Evolutionary conservation across 2,113 vertebrate genomes (phyloP).

Genomic region (Lathamus discolor): DNA sequence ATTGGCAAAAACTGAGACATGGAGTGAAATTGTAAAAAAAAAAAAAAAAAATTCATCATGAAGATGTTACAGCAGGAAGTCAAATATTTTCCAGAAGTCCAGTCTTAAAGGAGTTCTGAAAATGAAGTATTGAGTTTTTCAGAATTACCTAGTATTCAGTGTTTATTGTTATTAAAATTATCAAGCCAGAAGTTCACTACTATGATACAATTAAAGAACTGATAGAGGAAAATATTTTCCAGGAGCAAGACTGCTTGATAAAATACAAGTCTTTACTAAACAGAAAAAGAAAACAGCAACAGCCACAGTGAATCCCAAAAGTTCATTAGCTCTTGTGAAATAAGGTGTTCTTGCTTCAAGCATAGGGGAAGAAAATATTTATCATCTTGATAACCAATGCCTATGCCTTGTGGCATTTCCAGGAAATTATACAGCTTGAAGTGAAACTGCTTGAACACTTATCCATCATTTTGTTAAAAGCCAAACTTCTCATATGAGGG

Average conservation of each 20-base stretch:
- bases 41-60: background rate
- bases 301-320: background rate
- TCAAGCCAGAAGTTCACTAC: background rate
- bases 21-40: background rate
- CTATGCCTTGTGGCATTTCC: background rate
- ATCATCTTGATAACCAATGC: background rate
- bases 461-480: slow-evolving; percentile 13
- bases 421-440: background rate
- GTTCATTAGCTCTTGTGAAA: background rate
- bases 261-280: background rate
- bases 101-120: background rate
- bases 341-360: background rate
- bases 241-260: background rate
- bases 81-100: background rate
- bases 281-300: background rate
- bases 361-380: background rate
- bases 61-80: background rate
- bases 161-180: background rate
- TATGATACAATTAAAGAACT: background rate
- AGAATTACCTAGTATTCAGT: background rate
- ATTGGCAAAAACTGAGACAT: background rate
- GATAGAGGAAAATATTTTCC: background rate
- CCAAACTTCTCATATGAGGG: background rate
- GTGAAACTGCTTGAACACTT: background rate
- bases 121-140: background rate